phyloP scores from a whole-genome alignment of 2,888 invertebrate genomes.

The Orchestes rusci region DNA sequence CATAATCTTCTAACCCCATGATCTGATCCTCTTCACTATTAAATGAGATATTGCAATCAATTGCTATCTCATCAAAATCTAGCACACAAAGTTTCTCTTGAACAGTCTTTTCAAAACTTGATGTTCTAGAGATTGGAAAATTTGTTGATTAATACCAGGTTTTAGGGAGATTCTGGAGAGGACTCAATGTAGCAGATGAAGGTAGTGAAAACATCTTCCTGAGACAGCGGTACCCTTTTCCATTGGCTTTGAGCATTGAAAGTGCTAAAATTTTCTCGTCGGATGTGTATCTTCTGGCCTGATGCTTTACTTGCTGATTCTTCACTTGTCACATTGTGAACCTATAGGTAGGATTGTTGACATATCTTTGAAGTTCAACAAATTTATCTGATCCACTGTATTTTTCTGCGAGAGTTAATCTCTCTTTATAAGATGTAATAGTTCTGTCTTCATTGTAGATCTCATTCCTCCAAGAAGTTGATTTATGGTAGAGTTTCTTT shows the following conservation, averaged over 20 bases:
- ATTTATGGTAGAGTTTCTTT: too few species aligned
- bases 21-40: slow-evolving; percentile 8
- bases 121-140: slow-evolving; percentile 21
- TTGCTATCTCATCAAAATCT: slow-evolving; percentile 22
- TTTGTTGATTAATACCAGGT: slow-evolving; percentile 22
- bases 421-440: slow-evolving; percentile 4
- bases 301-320: slow-evolving; percentile 16
- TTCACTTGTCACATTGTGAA: slow-evolving; percentile 16
- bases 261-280: slow-evolving; percentile 28
- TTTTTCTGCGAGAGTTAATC: slow-evolving; percentile 6
- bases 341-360: slow-evolving; percentile 13
- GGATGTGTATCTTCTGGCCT: slow-evolving; percentile 22
- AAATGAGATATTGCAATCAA: slow-evolving; percentile 5
- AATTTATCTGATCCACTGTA: neutral
- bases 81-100: slow-evolving; percentile 14
- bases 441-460: neutral
- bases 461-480: slow-evolving; percentile 5
- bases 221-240: slow-evolving; percentile 21
- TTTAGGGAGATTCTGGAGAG: slow-evolving; percentile 20
- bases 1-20: slow-evolving; percentile 16
- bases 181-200: slow-evolving; percentile 18
- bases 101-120: slow-evolving; percentile 15
- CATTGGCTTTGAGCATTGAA: slow-evolving; percentile 24
- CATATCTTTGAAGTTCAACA: neutral
- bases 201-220: slow-evolving; percentile 27